Conservation (phyloP, 2,113 vertebrate genomes). For the Copsychus sechellarum region DNA sequence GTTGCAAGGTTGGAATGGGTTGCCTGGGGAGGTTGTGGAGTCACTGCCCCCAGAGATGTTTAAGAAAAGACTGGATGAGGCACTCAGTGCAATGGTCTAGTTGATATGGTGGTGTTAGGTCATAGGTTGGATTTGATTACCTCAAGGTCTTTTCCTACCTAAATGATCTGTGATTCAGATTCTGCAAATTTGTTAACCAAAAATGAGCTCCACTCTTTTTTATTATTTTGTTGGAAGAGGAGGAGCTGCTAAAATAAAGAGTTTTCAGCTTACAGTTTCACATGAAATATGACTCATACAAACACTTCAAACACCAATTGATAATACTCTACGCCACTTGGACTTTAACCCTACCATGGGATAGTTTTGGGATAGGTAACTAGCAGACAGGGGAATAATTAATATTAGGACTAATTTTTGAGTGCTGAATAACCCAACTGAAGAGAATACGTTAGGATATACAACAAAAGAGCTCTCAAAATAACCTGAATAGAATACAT, state of each 20-base stretch:
- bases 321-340: neutral
- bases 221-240: neutral
- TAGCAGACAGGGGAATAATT: neutral
- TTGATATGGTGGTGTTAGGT: neutral
- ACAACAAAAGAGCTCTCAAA: neutral
- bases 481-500: neutral
- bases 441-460: neutral
- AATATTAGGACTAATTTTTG: neutral
- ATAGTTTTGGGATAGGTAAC: neutral
- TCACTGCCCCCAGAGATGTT: neutral
- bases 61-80: neutral
- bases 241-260: neutral
- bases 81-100: no score
- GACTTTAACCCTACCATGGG: neutral
- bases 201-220: neutral
- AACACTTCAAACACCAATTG: neutral
- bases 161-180: neutral
- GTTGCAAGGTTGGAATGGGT: no score
- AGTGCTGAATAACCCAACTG: neutral
- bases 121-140: neutral
- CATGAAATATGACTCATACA: neutral
- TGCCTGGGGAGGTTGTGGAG: neutral
- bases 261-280: neutral
- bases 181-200: neutral
- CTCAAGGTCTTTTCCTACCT: neutral